Percentiles rank a stretch among this genome's conserved stretches.
These are phyloP conservation scores for Epiblema foenella DNA, from an alignment of 2,888 invertebrate genomes.

Conservation along the genomic window DNA sequence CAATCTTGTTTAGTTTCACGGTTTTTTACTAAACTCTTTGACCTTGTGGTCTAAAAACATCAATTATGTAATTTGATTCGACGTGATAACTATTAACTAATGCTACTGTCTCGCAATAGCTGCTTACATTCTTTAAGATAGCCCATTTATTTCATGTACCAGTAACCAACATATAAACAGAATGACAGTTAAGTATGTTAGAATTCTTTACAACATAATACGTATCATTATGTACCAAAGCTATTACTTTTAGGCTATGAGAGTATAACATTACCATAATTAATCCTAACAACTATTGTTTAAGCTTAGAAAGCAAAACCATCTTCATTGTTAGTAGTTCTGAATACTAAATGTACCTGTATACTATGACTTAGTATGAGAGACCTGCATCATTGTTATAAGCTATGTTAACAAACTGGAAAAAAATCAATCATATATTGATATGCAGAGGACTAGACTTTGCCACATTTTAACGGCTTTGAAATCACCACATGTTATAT, in stretches of 20 bases:
- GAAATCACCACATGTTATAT: too few species aligned
- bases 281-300: constrained; percentile 11
- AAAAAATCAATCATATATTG: too few species aligned
- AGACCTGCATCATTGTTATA: background rate
- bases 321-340: background rate
- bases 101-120: constrained; percentile 40
- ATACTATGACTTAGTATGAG: background rate
- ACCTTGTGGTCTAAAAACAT: constrained; percentile 40
- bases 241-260: background rate
- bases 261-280: background rate
- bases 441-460: too few species aligned
- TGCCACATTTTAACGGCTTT: too few species aligned
- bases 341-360: background rate
- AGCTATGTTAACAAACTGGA: background rate
- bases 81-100: background rate
- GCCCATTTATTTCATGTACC: background rate
- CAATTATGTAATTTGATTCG: constrained; percentile 49
- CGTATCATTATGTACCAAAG: background rate
- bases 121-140: constrained; percentile 42
- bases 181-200: background rate
- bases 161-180: background rate
- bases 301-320: constrained; percentile 33
- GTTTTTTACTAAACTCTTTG: background rate
- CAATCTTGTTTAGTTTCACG: background rate
- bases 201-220: background rate